A percentile compares a stretch with the other conserved stretches of the same genome.
Conservation (phyloP, 2,888 invertebrate genomes). For the Heliconius ethilla region DNA sequence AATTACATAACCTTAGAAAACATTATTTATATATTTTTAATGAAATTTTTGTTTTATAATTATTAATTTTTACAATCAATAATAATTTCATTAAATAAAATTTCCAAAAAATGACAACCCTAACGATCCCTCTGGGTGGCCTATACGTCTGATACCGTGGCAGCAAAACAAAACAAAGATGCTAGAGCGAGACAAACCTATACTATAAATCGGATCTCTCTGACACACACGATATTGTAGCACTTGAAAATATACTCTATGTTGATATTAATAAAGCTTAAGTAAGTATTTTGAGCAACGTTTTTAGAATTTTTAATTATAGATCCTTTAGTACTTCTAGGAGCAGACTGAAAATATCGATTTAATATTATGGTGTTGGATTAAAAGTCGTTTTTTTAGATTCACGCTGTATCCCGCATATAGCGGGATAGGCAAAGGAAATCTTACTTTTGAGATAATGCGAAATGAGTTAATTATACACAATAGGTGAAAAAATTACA, state of each 20-base stretch:
- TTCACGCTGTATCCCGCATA: background rate
- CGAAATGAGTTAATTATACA: no score
- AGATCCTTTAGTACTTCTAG: slow-evolving; percentile 14
- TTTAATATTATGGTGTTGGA: slow-evolving; percentile 9
- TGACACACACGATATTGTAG: slow-evolving; percentile 30
- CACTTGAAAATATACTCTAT: slow-evolving; percentile 2
- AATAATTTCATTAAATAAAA: slow-evolving; percentile 9
- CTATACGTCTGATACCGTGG: slow-evolving; percentile 65
- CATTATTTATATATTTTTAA: background rate
- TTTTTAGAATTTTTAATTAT: slow-evolving; percentile 22
- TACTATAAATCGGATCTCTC: slow-evolving; percentile 24
- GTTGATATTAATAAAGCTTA: background rate
- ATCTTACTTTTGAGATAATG: background rate
- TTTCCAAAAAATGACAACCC: slow-evolving; percentile 54
- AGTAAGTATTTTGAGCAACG: background rate
- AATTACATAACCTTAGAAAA: background rate
- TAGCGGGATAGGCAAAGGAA: background rate
- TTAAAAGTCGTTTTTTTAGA: background rate
- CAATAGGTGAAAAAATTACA: no score
- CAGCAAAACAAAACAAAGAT: slow-evolving; percentile 70
- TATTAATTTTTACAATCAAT: background rate
- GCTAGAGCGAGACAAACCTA: slow-evolving; percentile 27
- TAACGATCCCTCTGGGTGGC: slow-evolving; percentile 70
- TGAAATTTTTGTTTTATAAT: background rate
- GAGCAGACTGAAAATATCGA: slow-evolving; percentile 16